Evolutionary conservation across 1,140 invertebrate genomes (phyloP).

Genomic region (Euglossa dilemma): DNA sequence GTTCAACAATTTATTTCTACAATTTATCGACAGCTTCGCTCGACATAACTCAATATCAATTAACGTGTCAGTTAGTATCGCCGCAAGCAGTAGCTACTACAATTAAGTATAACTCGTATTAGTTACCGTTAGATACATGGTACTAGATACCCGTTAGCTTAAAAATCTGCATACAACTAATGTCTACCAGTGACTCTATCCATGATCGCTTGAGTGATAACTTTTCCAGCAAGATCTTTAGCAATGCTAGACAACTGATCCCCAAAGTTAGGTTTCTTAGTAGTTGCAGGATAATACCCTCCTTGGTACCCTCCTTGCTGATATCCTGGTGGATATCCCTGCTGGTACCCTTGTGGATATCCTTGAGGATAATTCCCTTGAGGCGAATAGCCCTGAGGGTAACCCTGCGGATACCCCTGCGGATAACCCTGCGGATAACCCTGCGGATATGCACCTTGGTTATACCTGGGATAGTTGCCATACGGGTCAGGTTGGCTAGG

Average conservation of each 20-base stretch:
- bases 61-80: background rate
- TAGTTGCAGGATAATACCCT: conserved; percentile 59
- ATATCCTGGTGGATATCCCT: conserved; percentile 39
- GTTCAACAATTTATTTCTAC: background rate
- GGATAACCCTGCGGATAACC: conserved; percentile 58
- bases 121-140: too few species aligned
- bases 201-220: conserved; percentile 73
- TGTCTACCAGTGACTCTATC: conserved; percentile 73
- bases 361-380: conserved; percentile 26
- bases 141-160: background rate
- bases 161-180: background rate
- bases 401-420: conserved; percentile 28
- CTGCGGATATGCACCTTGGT: conserved; percentile 1
- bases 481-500: conserved; percentile 40
- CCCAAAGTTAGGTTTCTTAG: conserved; percentile 72
- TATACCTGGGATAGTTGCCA: conserved; percentile 46
- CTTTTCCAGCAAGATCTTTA: conserved; percentile 71
- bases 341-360: conserved; percentile 62
- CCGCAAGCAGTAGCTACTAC: background rate
- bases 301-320: conserved; percentile 55
- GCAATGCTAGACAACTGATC: conserved; percentile 73
- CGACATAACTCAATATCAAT: background rate
- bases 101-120: too few species aligned
- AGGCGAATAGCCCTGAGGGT: conserved; percentile 50
- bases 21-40: background rate